Evolutionary conservation across 1,140 invertebrate species (phyloP), one percentile per base, ranked within the genome.

Genomic region (Hydropsyche tenuis): DNA sequence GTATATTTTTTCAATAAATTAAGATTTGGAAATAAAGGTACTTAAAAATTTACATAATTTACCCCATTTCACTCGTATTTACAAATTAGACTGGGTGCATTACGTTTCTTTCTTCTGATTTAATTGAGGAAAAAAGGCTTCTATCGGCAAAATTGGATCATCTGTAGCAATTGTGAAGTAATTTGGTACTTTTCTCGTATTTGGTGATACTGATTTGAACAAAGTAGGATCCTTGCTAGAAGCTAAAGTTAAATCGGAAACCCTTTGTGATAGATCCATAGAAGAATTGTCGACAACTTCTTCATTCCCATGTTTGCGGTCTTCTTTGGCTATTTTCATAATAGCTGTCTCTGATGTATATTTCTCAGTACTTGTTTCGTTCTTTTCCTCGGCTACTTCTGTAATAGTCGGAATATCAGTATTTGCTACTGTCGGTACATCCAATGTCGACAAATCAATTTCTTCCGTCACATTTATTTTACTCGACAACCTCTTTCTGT

Each of bases 91-190:
- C 9, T 20, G 16, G 20, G 4, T 56, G 22, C 4, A 22, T 81
- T 83, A 85, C 56, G 83, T 78, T 80, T 86, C 85, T 81, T 85
- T 86, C 80, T 85, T 86, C 80, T 85, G 84, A 76, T 88, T 88
- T 53, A 89, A 79, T 79, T 88, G 87, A 20, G 88, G 86, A 77
- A 89, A 89, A 78, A 89, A 89, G 4, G 88, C 87, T 79, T 89
- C 87, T 71, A 89, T 88, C 0, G 88, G 88, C 46, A 89, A 81
- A 23, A 88, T 88, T 0, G 88, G 88, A 77, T 89, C 88, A 73
- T 89, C 88, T 7, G 88, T 89, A 0, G 87, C 86, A 81, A 89
- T 85, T 0, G 87, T 88, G 75, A 89, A 89, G 73, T 88, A 87
- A 78, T 85, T 88, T 1, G 88, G 88, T 80, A 87, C 84, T 73